Percentiles rank a stretch among this genome's conserved stretches.
Evolutionary conservation across 2,797 vertebrate species (phyloP).

Genomic region (Pygocentrus nattereri): DNA sequence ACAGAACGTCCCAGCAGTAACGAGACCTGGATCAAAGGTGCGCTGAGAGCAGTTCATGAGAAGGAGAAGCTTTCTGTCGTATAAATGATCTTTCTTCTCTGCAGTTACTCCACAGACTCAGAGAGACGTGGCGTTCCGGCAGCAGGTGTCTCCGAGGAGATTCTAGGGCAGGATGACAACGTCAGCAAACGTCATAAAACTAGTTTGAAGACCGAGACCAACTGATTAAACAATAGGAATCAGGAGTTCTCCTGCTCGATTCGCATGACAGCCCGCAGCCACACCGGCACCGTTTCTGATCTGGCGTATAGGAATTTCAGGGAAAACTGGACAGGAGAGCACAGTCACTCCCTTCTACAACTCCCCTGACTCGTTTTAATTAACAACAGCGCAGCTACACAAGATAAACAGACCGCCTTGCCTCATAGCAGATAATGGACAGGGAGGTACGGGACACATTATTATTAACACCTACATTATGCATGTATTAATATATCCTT

Average conservation of each 20-base stretch:
- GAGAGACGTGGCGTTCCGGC: background rate
- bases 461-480: background rate
- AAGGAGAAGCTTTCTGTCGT: background rate
- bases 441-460: background rate
- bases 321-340: background rate
- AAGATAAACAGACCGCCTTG: background rate
- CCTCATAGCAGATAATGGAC: background rate
- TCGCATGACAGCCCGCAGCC: too few relatives aligned
- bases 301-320: conserved; percentile 1
- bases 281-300: background rate
- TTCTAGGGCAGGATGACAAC: too few relatives aligned
- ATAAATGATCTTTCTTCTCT: background rate
- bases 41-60: background rate
- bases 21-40: background rate
- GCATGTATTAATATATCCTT: too few relatives aligned
- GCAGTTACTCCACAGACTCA: background rate
- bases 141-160: background rate
- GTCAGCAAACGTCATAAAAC: too few relatives aligned
- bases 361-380: conserved; percentile 29
- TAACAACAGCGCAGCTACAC: background rate
- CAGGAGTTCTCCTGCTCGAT: too few relatives aligned
- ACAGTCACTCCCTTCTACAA: background rate
- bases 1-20: background rate
- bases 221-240: too few relatives aligned
- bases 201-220: too few relatives aligned